A percentile compares a stretch with the other conserved stretches of the same genome.
Evolutionary conservation across 2,113 vertebrate species (phyloP).

Genomic region (Menura novaehollandiae): DNA sequence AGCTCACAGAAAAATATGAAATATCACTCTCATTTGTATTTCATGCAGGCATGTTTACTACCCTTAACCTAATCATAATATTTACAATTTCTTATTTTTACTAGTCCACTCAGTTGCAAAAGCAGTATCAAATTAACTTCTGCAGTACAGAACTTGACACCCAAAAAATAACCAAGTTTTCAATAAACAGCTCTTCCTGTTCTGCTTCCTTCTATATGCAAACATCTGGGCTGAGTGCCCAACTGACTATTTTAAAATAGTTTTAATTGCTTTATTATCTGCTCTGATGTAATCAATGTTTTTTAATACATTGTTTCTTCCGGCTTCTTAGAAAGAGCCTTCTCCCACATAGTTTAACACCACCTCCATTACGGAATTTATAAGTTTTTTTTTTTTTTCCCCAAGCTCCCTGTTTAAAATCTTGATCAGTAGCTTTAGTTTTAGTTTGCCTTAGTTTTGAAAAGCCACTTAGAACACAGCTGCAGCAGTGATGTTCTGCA

Average conservation of each 20-base stretch:
- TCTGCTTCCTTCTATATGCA: slow-evolving; percentile 30
- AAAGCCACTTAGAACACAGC: background rate
- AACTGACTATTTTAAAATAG: background rate
- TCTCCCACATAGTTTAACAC: background rate
- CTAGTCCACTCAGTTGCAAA: background rate
- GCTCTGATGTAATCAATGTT: slow-evolving; percentile 7
- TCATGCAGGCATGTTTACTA: background rate
- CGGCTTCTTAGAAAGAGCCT: slow-evolving; percentile 25
- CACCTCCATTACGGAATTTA: background rate
- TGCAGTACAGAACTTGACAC: background rate
- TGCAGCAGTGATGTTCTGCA: background rate
- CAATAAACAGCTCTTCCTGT: slow-evolving; percentile 21
- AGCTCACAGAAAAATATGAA: background rate
- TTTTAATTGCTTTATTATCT: slow-evolving; percentile 42
- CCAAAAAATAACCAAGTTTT: background rate
- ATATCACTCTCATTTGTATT: background rate
- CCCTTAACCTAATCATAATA: background rate
- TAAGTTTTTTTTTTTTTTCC: background rate
- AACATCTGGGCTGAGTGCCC: slow-evolving; percentile 25
- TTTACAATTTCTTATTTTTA: background rate
- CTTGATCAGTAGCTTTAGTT: background rate
- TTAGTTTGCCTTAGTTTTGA: background rate
- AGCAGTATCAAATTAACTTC: background rate
- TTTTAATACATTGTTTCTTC: background rate
- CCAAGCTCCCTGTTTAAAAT: background rate